Conservation (phyloP, 1,140 invertebrate genomes). For the Dermatophagoides farinae region DNA sequence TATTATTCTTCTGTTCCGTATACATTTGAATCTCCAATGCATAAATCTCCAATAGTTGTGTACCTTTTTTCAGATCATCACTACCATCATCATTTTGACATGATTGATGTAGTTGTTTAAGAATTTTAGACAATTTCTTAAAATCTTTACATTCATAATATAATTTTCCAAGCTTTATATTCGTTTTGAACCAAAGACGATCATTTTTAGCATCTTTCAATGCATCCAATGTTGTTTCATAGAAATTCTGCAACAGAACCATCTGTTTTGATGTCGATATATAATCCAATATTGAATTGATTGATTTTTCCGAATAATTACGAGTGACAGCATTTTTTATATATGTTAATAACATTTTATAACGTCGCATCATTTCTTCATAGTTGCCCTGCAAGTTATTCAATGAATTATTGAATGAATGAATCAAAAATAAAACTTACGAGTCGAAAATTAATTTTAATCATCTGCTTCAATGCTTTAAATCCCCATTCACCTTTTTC, state of each 20-base stretch:
- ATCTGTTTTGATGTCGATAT: constrained; percentile 98
- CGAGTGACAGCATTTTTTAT: constrained; percentile 96
- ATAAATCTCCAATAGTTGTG: constrained; percentile 93
- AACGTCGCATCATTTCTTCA: constrained; percentile 88
- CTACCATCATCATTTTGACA: constrained; percentile 99
- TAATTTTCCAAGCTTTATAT: constrained; percentile 89
- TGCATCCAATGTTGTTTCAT: constrained; percentile 94
- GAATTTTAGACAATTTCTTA: constrained; percentile 78
- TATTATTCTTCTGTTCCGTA: constrained; percentile 98
- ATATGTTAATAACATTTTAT: constrained; percentile 88
- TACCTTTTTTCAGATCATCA: constrained; percentile 96
- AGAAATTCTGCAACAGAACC: constrained; percentile 97
- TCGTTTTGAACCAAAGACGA: constrained; percentile 98
- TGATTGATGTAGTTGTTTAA: constrained; percentile 90
- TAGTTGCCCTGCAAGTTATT: constrained; percentile 65
- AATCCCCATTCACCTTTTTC: constrained; percentile 99
- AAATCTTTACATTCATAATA: constrained; percentile 94
- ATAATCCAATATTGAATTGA: constrained; percentile 98
- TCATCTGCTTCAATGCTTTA: constrained; percentile 99
- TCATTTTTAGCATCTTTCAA: constrained; percentile 98
- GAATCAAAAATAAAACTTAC: constrained; percentile 33
- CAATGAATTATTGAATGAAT: too few species aligned
- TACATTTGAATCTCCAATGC: constrained; percentile 99
- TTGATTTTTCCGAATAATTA: constrained; percentile 98
- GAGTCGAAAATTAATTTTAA: constrained; percentile 98